Evolutionary conservation across 2,888 invertebrate genomes (phyloP).

Genomic region (Nemotelus pantherinus): DNA sequence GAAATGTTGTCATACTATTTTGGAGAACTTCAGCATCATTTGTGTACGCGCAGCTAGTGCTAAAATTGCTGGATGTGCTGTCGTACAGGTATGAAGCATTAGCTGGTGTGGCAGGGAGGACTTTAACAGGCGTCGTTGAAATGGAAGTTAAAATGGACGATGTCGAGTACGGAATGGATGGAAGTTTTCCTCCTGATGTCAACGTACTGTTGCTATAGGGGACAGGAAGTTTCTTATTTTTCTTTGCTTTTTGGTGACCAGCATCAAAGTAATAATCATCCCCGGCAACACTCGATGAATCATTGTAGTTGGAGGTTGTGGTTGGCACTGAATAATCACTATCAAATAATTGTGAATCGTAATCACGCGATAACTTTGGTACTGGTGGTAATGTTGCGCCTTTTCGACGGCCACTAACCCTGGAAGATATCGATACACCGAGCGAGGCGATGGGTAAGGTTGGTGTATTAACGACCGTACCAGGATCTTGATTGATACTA

Average conservation of each 20-base stretch:
- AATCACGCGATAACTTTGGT: conserved; percentile 29
- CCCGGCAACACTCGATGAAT: conserved; percentile 9
- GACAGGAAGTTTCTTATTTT: conserved; percentile 57
- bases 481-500: conserved; percentile 63
- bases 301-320: conserved; percentile 7
- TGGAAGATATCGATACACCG: not conserved
- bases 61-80: conserved; percentile 13
- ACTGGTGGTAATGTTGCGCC: conserved; percentile 49
- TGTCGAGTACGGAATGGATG: conserved; percentile 40
- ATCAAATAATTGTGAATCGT: conserved; percentile 39
- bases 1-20: conserved; percentile 42
- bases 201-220: conserved; percentile 43
- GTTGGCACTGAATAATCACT: conserved; percentile 22
- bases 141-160: conserved; percentile 54
- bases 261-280: conserved; percentile 39
- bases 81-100: conserved; percentile 34
- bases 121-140: conserved; percentile 54
- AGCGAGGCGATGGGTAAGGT: conserved; percentile 45
- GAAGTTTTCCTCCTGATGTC: conserved; percentile 10
- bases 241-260: conserved; percentile 8
- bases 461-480: conserved; percentile 54
- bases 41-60: not conserved
- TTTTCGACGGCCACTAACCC: conserved; percentile 47
- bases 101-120: not conserved
- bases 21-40: conserved; percentile 28